These are phyloP conservation scores for Molanna angustata DNA, from an alignment of 2,888 invertebrate genomes.

Conservation along the genomic window DNA sequence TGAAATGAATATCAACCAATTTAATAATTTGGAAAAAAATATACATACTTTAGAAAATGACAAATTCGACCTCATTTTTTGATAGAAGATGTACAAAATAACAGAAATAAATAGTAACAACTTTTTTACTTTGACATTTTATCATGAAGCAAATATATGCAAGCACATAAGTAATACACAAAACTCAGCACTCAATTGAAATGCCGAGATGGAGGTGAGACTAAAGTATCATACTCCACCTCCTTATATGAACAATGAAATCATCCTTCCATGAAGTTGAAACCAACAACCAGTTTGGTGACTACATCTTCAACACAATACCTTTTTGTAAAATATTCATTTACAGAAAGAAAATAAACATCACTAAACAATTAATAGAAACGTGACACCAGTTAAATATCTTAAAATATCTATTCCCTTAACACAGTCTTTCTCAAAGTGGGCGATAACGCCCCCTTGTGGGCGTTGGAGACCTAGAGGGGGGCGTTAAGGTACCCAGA, in stretches of 20 bases:
- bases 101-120: conserved; percentile 17
- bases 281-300: no score
- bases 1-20: no score
- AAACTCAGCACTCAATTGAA: conserved; percentile 7
- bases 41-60: conserved; percentile 29
- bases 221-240: conserved; percentile 4
- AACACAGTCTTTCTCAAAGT: no score
- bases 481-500: no score
- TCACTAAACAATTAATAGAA: no score
- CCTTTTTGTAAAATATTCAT: no score
- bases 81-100: conserved; percentile 7
- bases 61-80: conserved; percentile 29
- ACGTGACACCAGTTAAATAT: no score
- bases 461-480: no score
- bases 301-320: no score
- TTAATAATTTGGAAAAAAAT: not conserved
- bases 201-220: conserved; percentile 9
- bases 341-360: no score
- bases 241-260: conserved; percentile 26
- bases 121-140: conserved; percentile 8
- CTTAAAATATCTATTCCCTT: no score
- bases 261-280: conserved; percentile 10
- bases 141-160: conserved; percentile 8
- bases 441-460: no score
- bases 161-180: not conserved